These are phyloP conservation scores for Carassius gibelio DNA, from an alignment of 2,113 vertebrate genomes.

Conservation along the genomic window DNA sequence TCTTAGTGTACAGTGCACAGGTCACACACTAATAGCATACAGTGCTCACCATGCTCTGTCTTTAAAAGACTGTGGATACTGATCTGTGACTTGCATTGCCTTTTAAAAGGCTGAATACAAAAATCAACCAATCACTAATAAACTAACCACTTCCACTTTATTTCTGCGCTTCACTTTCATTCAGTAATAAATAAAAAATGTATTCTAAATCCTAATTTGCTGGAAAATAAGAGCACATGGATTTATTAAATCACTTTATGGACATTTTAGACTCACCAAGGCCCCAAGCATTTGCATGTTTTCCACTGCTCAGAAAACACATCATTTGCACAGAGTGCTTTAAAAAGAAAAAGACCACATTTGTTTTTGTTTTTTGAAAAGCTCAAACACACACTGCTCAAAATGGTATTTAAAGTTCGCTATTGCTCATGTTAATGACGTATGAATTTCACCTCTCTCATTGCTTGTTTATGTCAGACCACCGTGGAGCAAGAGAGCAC, in stretches of 20 bases:
- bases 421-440: background rate
- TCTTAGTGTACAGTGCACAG: background rate
- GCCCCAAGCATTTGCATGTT: background rate
- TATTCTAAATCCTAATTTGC: background rate
- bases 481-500: constrained; percentile 86
- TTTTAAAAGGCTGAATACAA: background rate
- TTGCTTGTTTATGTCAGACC: constrained; percentile 74
- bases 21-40: background rate
- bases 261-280: background rate
- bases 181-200: background rate
- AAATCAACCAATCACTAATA: background rate
- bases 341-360: background rate
- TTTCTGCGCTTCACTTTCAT: constrained; percentile 1
- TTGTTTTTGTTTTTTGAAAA: background rate
- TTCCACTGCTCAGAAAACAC: background rate
- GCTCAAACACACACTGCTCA: background rate
- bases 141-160: background rate
- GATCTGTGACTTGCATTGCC: background rate
- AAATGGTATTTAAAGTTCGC: background rate
- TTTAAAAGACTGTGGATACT: constrained; percentile 8
- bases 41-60: background rate
- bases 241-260: background rate
- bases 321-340: background rate
- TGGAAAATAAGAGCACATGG: background rate
- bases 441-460: background rate